A percentile compares a stretch with the other conserved stretches of the same genome.
Conservation (phyloP, 30 jellyfish, hydroid and myxozoan species). For the Hydractinia symbiolongicarpus region DNA sequence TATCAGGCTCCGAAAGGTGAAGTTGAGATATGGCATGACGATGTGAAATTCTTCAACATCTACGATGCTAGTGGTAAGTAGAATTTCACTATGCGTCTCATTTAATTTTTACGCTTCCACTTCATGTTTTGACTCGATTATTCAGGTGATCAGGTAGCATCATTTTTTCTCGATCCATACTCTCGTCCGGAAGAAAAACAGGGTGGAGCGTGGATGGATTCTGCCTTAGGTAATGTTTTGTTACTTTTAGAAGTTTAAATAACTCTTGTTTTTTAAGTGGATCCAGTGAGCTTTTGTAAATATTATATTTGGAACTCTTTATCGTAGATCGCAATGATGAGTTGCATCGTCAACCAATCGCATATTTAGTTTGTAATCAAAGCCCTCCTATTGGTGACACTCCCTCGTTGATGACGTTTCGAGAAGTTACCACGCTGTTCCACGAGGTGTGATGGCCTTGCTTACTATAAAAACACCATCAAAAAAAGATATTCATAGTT, state of each 20-base stretch:
- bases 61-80: constrained; percentile 44
- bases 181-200: constrained; percentile 73
- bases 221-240: constrained; percentile 44
- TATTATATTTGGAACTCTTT: no score
- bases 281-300: no score
- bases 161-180: constrained; percentile 71
- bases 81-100: not conserved
- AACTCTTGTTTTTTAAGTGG: no score
- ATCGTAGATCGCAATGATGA: constrained; percentile 51
- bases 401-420: constrained; percentile 73
- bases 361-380: constrained; percentile 69
- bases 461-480: not conserved
- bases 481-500: not conserved
- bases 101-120: not conserved
- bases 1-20: constrained; percentile 39
- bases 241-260: no score
- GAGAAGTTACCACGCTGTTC: constrained; percentile 64
- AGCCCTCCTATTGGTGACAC: constrained; percentile 68
- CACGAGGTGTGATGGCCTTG: constrained; percentile 59
- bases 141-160: constrained; percentile 52
- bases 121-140: not conserved
- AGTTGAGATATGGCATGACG: constrained; percentile 56
- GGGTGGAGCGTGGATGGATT: constrained; percentile 89
- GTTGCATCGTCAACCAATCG: constrained; percentile 65
- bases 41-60: constrained; percentile 42